Conservation (phyloP, 2,888 invertebrate genomes). For the Terebella lapidaria region DNA sequence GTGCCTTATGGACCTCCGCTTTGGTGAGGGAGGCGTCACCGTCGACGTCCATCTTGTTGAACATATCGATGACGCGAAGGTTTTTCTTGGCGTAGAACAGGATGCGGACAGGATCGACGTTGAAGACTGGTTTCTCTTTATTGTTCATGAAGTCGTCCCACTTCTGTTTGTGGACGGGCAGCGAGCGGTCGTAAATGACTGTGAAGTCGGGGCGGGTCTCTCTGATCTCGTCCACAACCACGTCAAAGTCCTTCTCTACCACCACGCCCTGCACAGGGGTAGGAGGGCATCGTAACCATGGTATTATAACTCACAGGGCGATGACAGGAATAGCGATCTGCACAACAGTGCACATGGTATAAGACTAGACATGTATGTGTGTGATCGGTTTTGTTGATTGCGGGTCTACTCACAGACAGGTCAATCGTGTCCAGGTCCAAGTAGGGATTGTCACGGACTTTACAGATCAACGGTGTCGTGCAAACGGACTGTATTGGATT, state of each 20-base stretch:
- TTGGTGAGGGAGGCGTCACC: conserved; percentile 14
- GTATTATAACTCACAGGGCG: too few relatives aligned
- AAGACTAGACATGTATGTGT: too few relatives aligned
- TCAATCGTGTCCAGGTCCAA: conserved; percentile 34
- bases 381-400: not conserved
- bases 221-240: conserved; percentile 31
- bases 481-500: conserved; percentile 42
- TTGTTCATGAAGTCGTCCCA: conserved; percentile 7
- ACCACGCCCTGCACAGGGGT: conserved; percentile 37
- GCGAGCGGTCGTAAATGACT: conserved; percentile 30
- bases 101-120: conserved; percentile 41
- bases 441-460: conserved; percentile 28
- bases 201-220: conserved; percentile 28
- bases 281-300: too few relatives aligned
- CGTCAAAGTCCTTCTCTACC: conserved; percentile 42
- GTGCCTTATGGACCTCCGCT: conserved; percentile 34
- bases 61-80: conserved; percentile 22
- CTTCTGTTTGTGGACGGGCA: conserved; percentile 24
- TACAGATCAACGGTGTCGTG: conserved; percentile 33
- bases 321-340: too few relatives aligned
- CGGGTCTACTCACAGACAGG: conserved; percentile 31
- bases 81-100: conserved; percentile 41
- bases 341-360: too few relatives aligned
- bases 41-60: conserved; percentile 23
- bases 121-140: conserved; percentile 29